phyloP scores from a whole-genome alignment of 2,888 invertebrate species.

The Cephus pulcher region DNA sequence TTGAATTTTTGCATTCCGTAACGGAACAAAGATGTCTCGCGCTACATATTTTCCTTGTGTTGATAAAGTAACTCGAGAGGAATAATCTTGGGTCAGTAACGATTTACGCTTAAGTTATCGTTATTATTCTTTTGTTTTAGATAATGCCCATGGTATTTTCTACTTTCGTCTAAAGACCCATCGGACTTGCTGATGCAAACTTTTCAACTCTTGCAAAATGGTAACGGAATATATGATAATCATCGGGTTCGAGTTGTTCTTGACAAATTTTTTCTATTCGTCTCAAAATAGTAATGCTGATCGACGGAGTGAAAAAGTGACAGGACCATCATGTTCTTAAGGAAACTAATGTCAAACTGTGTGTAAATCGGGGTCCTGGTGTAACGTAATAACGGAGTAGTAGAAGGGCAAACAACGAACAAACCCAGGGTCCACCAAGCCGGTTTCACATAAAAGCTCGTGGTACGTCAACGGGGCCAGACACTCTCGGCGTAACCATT shows the following conservation, averaged over 20 bases:
- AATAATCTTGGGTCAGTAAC: background rate
- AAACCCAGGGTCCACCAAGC: slow-evolving; percentile 53
- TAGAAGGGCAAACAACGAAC: slow-evolving; percentile 43
- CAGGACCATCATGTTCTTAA: background rate
- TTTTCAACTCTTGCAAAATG: background rate
- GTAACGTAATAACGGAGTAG: background rate
- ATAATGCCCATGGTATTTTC: background rate
- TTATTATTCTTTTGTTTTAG: background rate
- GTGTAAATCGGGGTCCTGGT: background rate
- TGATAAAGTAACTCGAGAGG: background rate
- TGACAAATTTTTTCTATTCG: background rate
- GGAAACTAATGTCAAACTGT: background rate
- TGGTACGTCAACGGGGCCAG: slow-evolving; percentile 50
- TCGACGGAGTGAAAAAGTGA: background rate
- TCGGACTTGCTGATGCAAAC: background rate
- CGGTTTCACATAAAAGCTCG: slow-evolving; percentile 59
- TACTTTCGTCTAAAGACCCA: background rate
- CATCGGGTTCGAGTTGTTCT: no score
- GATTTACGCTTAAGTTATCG: background rate
- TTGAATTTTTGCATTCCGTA: background rate
- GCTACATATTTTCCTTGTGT: background rate
- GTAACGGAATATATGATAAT: background rate
- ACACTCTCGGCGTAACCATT: slow-evolving; percentile 46
- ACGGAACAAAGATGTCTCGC: background rate
- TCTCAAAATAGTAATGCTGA: background rate